Evolutionary conservation across 2,888 invertebrate genomes (phyloP).

Genomic region (Nemurella pictetii): DNA sequence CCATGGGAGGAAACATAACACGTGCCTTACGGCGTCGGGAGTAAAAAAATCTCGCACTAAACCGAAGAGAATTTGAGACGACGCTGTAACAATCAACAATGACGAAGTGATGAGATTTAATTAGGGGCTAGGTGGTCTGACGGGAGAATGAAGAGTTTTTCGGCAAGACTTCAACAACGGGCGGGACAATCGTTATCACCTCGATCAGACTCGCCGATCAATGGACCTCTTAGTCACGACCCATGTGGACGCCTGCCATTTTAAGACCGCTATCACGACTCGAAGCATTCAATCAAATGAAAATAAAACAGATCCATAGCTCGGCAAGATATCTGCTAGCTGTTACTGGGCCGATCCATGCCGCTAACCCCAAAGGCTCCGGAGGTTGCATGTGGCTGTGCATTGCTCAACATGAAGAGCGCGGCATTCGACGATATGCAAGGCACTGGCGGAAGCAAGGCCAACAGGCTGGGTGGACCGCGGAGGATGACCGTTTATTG

Average conservation of each 20-base stretch:
- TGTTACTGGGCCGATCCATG: too few species aligned
- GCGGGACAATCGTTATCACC: not conserved
- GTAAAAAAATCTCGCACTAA: not conserved
- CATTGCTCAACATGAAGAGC: too few species aligned
- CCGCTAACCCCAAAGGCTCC: not conserved
- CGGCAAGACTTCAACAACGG: not conserved
- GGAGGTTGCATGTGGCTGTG: not conserved
- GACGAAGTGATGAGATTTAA: not conserved
- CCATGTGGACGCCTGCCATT: not conserved
- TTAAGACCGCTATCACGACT: not conserved
- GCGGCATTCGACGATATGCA: not conserved
- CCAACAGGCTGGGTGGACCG: not conserved
- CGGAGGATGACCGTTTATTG: not conserved
- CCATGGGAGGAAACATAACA: not conserved
- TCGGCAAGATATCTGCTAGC: too few species aligned
- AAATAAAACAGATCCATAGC: not conserved
- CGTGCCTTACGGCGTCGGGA: not conserved
- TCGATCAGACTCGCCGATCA: not conserved
- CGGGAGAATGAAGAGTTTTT: not conserved
- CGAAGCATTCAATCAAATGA: not conserved
- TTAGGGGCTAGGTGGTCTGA: not conserved
- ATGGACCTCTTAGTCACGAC: not conserved
- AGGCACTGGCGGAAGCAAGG: too few species aligned
- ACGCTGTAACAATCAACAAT: not conserved
- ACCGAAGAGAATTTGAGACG: not conserved